Percentiles rank a stretch among this genome's conserved stretches.
These are phyloP conservation scores for Schizaphis graminum DNA, from an alignment of 2,888 invertebrate genomes.

Conservation along the genomic window DNA sequence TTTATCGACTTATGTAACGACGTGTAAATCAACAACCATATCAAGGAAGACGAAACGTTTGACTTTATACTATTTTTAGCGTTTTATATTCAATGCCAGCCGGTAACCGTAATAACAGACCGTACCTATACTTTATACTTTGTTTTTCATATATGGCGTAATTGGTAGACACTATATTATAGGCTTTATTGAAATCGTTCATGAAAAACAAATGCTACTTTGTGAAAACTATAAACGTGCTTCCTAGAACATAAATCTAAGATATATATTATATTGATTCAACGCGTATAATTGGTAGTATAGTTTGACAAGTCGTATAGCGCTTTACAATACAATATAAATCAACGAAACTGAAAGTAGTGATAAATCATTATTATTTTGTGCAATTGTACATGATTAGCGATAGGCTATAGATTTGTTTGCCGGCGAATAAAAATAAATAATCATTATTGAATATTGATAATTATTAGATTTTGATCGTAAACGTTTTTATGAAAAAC, in stretches of 20 bases:
- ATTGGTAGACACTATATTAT: conserved; percentile 2
- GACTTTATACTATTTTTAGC: background rate
- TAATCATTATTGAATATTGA: background rate
- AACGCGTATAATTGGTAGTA: background rate
- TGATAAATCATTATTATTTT: conserved; percentile 24
- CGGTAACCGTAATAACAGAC: conserved; percentile 19
- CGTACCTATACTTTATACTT: background rate
- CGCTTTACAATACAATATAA: conserved; percentile 23
- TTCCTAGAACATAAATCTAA: conserved; percentile 43
- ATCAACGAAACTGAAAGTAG: background rate
- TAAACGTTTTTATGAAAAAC: background rate
- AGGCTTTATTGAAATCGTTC: conserved; percentile 24
- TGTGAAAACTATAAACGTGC: conserved; percentile 27
- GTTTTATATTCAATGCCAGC: conserved; percentile 40
- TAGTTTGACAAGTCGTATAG: conserved; percentile 17
- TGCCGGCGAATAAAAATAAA: background rate
- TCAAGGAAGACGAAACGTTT: conserved; percentile 38
- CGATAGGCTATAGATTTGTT: background rate
- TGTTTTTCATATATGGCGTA: conserved; percentile 43
- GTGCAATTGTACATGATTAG: background rate
- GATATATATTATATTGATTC: conserved; percentile 31
- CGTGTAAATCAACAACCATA: background rate
- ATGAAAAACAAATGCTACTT: conserved; percentile 37
- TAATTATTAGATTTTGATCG: background rate
- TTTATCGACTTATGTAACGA: background rate